These are phyloP conservation scores for Caprella mutica DNA, from an alignment of 2,888 invertebrate species.

Conservation along the genomic window DNA sequence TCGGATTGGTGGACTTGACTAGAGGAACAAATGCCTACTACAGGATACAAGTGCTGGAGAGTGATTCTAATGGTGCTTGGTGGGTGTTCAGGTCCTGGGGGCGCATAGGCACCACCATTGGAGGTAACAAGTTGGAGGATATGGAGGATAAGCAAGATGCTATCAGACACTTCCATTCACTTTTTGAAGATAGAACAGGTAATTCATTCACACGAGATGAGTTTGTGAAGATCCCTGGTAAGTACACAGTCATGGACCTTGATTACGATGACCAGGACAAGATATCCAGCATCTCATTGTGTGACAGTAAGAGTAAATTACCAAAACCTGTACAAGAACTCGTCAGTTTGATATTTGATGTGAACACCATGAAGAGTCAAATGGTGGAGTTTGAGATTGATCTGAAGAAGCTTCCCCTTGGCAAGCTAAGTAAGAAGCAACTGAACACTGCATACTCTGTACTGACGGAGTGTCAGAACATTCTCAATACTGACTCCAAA, in stretches of 20 bases:
- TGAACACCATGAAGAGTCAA: slow-evolving; percentile 78
- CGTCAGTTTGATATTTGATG: slow-evolving; percentile 76
- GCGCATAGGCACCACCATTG: slow-evolving; percentile 87
- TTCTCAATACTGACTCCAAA: slow-evolving; percentile 16
- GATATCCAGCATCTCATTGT: neutral
- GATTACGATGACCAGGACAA: slow-evolving; percentile 56
- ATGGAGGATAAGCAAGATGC: slow-evolving; percentile 48
- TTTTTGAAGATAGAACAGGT: slow-evolving; percentile 68
- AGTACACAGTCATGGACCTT: slow-evolving; percentile 75
- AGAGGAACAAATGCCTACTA: slow-evolving; percentile 85
- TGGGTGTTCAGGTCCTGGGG: slow-evolving; percentile 92
- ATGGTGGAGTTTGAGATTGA: slow-evolving; percentile 88
- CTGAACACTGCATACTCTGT: slow-evolving; percentile 74
- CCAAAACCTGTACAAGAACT: slow-evolving; percentile 66
- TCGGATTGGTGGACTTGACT: slow-evolving; percentile 75
- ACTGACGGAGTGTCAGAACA: slow-evolving; percentile 55
- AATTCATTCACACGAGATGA: slow-evolving; percentile 61
- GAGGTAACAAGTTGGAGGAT: slow-evolving; percentile 54
- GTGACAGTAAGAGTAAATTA: slow-evolving; percentile 51
- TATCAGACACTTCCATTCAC: slow-evolving; percentile 49
- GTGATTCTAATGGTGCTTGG: slow-evolving; percentile 53
- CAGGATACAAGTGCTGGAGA: slow-evolving; percentile 77
- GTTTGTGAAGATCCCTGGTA: slow-evolving; percentile 60
- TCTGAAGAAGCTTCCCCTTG: slow-evolving; percentile 94
- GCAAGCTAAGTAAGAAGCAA: slow-evolving; percentile 83